These are phyloP conservation scores for Synaphobranchus kaupii DNA, from an alignment of 2,797 vertebrate species.

Conservation along the genomic window DNA sequence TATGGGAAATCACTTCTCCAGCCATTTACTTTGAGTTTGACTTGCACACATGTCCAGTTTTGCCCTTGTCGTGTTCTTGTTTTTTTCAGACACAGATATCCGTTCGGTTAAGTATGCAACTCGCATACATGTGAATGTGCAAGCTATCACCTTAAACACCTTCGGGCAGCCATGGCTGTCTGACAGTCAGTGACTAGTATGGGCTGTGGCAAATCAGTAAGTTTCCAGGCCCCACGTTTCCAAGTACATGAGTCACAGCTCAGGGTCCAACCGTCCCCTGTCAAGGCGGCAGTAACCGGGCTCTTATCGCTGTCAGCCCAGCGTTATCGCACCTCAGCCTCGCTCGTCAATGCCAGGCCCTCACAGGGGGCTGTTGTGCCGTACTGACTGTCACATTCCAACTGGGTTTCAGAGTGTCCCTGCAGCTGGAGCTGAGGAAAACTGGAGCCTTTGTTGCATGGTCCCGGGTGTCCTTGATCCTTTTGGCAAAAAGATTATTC, in stretches of 20 bases:
- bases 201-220: constrained; percentile 1
- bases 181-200: neutral
- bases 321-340: neutral
- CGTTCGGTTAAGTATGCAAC: neutral
- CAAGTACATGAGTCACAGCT: neutral
- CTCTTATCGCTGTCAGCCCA: neutral
- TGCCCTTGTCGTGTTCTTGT: neutral
- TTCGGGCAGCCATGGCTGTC: neutral
- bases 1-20: neutral
- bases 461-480: neutral
- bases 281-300: too few relatives aligned
- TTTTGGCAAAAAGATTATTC: neutral
- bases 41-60: neutral
- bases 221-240: neutral
- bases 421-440: neutral
- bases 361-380: too few relatives aligned
- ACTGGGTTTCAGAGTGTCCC: neutral
- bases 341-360: neutral
- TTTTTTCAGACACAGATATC: neutral
- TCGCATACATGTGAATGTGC: neutral
- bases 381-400: constrained; percentile 11
- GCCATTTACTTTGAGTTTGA: neutral
- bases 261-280: neutral
- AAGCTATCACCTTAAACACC: neutral
- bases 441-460: neutral